A percentile compares a stretch with the other conserved stretches of the same genome.
phyloP scores from a whole-genome alignment of 1,140 invertebrate species.

The Marisa cornuarietis region DNA sequence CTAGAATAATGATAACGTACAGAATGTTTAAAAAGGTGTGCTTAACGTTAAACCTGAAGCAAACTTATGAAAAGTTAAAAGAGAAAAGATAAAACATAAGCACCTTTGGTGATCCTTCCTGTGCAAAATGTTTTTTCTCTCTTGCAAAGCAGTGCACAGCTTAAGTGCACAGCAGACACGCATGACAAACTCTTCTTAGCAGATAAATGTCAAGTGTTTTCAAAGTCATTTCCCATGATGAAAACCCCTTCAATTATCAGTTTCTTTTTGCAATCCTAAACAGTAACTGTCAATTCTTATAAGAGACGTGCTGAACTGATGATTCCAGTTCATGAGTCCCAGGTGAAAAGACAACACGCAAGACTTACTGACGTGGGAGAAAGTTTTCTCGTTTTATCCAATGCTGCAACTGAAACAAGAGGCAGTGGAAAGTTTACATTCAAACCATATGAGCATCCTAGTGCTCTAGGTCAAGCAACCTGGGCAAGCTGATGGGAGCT shows the following conservation, averaged over 20 bases:
- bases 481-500: conserved; percentile 6
- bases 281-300: conserved; percentile 1
- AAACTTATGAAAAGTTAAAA: background rate
- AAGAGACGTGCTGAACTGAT: conserved; percentile 24
- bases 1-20: background rate
- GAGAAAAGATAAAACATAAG: background rate
- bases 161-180: background rate
- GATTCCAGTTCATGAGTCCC: conserved; percentile 19
- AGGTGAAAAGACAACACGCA: conserved; percentile 5
- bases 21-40: background rate
- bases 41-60: background rate
- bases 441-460: conserved; percentile 2
- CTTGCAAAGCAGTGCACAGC: conserved; percentile 16
- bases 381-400: background rate
- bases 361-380: conserved; percentile 15
- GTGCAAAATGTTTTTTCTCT: conserved; percentile 19
- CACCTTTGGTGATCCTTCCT: conserved; percentile 17
- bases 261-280: background rate
- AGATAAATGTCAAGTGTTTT: too few relatives aligned
- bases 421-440: conserved; percentile 15
- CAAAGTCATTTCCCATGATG: too few relatives aligned
- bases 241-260: background rate
- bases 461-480: conserved; percentile 7
- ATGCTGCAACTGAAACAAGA: conserved; percentile 20
- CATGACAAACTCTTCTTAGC: too few relatives aligned